Percentiles rank a stretch among this genome's conserved stretches.
Conservation (phyloP, 2,113 vertebrate species). For the Sapayoa aenigma region DNA sequence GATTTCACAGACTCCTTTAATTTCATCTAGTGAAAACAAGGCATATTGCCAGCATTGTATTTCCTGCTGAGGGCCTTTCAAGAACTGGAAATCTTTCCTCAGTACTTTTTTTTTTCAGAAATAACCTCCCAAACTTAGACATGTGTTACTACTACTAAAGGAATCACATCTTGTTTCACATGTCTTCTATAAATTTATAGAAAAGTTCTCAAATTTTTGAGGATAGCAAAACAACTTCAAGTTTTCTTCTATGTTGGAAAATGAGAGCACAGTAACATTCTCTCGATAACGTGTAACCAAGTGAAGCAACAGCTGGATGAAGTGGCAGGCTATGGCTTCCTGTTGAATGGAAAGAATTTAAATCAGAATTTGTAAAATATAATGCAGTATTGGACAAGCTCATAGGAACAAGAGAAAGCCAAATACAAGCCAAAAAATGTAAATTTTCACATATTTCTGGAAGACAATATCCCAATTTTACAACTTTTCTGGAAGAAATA, state of each 20-base stretch:
- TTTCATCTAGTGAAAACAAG: neutral
- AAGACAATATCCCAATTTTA: neutral
- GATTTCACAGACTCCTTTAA: neutral
- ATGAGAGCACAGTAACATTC: neutral
- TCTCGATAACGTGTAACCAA: neutral
- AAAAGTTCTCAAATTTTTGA: neutral
- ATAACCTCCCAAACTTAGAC: neutral
- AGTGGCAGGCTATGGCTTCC: neutral
- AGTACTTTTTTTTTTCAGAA: neutral
- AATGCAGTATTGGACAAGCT: neutral
- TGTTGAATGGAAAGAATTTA: conserved; percentile 45
- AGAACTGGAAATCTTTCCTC: neutral
- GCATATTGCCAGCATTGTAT: neutral
- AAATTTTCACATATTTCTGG: neutral
- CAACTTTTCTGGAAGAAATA: neutral
- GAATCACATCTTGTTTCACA: neutral
- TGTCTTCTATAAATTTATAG: neutral
- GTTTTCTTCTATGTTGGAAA: conserved; percentile 19
- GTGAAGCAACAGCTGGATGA: conserved; percentile 7
- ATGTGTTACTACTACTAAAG: neutral
- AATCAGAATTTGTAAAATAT: conserved; percentile 35
- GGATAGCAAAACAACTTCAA: neutral
- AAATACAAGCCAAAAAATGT: conserved; percentile 28
- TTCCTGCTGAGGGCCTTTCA: neutral
- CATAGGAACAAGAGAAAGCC: neutral